A percentile compares a stretch with the other conserved stretches of the same genome.
These are phyloP conservation scores for Oligia latruncula DNA, from an alignment of 2,888 invertebrate genomes.

Conservation along the genomic window DNA sequence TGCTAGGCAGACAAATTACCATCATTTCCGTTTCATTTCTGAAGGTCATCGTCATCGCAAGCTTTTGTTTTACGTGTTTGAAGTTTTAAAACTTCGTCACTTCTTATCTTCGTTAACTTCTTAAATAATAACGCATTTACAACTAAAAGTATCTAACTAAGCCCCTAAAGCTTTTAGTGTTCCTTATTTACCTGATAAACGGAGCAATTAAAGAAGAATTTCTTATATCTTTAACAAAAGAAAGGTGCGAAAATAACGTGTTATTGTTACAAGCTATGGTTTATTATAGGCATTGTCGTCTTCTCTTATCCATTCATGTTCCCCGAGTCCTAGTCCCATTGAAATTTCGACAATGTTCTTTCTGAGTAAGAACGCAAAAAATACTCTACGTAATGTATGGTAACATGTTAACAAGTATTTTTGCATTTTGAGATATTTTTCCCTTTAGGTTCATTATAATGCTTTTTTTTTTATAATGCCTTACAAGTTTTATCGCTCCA, in stretches of 20 bases:
- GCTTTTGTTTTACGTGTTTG: neutral
- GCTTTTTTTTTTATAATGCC: neutral
- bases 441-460: neutral
- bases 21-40: no score
- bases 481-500: neutral
- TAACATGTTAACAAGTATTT: neutral
- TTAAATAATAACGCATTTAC: conserved; percentile 1
- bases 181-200: conserved; percentile 24
- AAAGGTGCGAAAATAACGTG: conserved; percentile 61
- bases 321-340: conserved; percentile 48
- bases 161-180: neutral
- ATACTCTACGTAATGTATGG: conserved; percentile 3
- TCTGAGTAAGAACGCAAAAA: conserved; percentile 20
- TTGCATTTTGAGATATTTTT: neutral
- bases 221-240: conserved; percentile 51
- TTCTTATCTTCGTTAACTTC: conserved; percentile 10
- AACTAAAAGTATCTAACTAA: neutral
- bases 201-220: conserved; percentile 11
- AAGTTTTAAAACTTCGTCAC: conserved; percentile 4
- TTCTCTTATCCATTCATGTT: conserved; percentile 64
- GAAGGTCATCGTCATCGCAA: neutral
- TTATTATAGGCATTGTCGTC: conserved; percentile 44
- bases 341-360: conserved; percentile 42
- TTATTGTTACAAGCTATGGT: conserved; percentile 48
- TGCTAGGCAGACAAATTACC: neutral